Evolutionary conservation across 2,113 vertebrate genomes (phyloP), one percentile per base, ranked within the genome.

Genomic region (Scortum barcoo): DNA sequence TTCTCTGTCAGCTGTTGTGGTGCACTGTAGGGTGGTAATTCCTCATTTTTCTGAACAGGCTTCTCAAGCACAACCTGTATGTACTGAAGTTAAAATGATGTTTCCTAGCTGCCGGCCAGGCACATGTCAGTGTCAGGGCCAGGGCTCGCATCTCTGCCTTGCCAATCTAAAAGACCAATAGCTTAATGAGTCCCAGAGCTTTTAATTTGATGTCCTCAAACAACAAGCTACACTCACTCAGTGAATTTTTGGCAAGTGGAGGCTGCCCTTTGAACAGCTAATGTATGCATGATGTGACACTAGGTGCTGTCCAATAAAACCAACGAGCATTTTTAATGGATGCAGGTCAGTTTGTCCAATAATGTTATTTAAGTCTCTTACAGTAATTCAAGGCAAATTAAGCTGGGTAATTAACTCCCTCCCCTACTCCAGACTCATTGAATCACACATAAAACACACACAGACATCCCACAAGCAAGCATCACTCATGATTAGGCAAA

Each of bases 311-410:
- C 67, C 70, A 74, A 84, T 88, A 72, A 86, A 90, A 86, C 71
- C 69, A 75, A 76, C 5, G 10, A 63, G 36, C 36, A 68, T 84
- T 90, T 83, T 82, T 86, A 76, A 86, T 81, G 54, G 80, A 78
- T 70, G 57, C 51, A 61, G 82, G 66, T 80, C 82, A 84, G 30
- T 88, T 82, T 73, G 57, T 78, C 53, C 83, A 70, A 36, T 81
- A 67, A 65, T 76, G 79, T 81, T 83, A 76, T 80, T 61, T 72
- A 63, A 84, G 61, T 62, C 72, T 84, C 56, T 78, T 83, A 79
- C 57, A 76, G 81, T 87, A 78, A 90, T 84, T 87, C 46, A 54
- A 69, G 48, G 44, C 62, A 58, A 83, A 86, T 81, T 81, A 79
- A 78, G 63, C 48, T 5, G 33, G 70, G 36, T 53, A 62, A 86